Evolutionary conservation across 2,797 vertebrate genomes (phyloP).

Genomic region (Mormyrus proboscirostris): DNA sequence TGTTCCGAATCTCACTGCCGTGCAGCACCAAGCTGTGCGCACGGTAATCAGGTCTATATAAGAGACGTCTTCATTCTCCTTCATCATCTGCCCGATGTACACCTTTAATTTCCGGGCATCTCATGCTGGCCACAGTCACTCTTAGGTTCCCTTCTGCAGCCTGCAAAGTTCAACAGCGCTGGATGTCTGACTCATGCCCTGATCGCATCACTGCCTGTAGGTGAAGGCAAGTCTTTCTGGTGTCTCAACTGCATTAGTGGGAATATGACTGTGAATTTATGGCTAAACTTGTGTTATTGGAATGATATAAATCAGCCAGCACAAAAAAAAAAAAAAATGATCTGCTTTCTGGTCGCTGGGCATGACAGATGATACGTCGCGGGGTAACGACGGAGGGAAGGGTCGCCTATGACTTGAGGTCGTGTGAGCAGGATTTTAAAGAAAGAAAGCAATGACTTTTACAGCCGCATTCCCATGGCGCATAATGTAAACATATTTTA

Average conservation of each 20-base stretch:
- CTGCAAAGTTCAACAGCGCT: neutral
- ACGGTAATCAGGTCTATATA: neutral
- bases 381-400: neutral
- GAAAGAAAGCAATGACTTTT: neutral
- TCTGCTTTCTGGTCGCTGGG: neutral
- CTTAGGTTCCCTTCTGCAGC: neutral
- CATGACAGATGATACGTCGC: neutral
- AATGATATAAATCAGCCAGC: no score
- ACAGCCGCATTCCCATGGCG: neutral
- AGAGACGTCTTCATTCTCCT: neutral
- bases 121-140: neutral
- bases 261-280: neutral
- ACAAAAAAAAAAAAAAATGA: no score
- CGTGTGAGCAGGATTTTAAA: neutral
- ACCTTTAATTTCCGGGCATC: neutral
- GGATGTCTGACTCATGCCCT: neutral
- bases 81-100: neutral
- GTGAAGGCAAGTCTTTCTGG: neutral
- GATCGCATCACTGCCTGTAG: neutral
- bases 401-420: neutral
- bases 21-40: neutral
- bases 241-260: neutral
- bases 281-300: no score
- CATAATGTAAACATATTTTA: neutral
- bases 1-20: neutral